A percentile compares a stretch with the other conserved stretches of the same genome.
Evolutionary conservation across 2,113 vertebrate species (phyloP).

Genomic region (Ailurus styani): DNA sequence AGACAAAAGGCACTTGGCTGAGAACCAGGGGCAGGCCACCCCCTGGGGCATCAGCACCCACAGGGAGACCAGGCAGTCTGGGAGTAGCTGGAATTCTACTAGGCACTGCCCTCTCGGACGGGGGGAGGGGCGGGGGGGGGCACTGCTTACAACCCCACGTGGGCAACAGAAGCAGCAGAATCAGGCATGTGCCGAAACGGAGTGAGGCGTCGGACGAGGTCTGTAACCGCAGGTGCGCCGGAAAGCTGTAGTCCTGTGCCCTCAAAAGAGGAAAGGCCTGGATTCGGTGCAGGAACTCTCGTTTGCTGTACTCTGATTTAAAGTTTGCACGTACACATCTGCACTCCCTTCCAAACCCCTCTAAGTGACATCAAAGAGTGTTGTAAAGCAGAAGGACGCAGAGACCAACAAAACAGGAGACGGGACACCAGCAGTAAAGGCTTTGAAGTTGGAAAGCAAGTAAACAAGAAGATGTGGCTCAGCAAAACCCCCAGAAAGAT

Average conservation of each 20-base stretch:
- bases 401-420: neutral
- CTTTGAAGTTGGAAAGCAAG: neutral
- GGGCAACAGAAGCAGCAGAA: neutral
- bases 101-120: neutral
- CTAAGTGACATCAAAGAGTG: neutral
- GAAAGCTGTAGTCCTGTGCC: neutral
- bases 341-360: neutral
- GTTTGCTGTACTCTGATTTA: neutral
- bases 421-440: neutral
- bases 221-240: neutral
- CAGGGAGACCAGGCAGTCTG: slow-evolving; percentile 31
- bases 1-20: slow-evolving; percentile 63
- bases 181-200: neutral
- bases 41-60: neutral
- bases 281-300: neutral
- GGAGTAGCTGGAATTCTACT: neutral
- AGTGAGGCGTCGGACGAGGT: neutral
- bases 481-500: neutral
- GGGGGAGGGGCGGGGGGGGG: neutral
- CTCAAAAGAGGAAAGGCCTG: neutral
- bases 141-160: neutral
- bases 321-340: neutral
- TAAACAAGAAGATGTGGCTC: neutral
- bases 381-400: neutral
- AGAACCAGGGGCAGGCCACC: neutral